A percentile compares a stretch with the other conserved stretches of the same genome.
Evolutionary conservation across 2,888 invertebrate species (phyloP).

Genomic region (Doris montereyensis): DNA sequence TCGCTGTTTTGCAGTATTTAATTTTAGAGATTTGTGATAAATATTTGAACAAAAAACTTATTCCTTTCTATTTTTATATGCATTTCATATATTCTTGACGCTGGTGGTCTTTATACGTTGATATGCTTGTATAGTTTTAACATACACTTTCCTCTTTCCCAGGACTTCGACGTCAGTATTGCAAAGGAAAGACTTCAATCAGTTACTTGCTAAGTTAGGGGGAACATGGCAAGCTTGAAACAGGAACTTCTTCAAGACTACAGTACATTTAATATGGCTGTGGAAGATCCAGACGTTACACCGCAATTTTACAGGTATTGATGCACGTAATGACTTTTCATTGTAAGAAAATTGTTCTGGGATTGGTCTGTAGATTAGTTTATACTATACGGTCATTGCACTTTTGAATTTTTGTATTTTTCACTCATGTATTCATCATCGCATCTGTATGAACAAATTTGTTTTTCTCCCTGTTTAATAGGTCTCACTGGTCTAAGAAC

Average conservation of each 20-base stretch:
- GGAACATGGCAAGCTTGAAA: conserved; percentile 76
- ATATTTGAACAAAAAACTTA: too few species aligned
- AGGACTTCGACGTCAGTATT: conserved; percentile 68
- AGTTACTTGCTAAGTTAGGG: conserved; percentile 66
- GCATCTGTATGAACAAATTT: neutral
- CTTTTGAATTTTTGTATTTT: neutral
- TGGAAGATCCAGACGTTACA: conserved; percentile 77
- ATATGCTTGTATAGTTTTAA: neutral
- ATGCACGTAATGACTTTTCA: too few species aligned
- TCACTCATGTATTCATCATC: too few species aligned
- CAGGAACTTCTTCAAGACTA: conserved; percentile 90
- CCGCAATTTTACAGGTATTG: conserved; percentile 75
- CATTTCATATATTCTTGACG: too few species aligned
- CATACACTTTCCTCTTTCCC: conserved; percentile 21
- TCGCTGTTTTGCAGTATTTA: too few species aligned
- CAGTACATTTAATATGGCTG: conserved; percentile 79
- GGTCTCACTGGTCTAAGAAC: neutral
- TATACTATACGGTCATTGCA: neutral
- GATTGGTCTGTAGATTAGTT: neutral
- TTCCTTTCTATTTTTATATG: too few species aligned
- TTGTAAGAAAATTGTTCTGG: neutral
- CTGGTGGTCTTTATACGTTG: neutral
- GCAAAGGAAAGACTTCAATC: conserved; percentile 68
- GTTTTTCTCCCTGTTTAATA: neutral
- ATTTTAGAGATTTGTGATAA: too few species aligned